phyloP scores from a whole-genome alignment of 2,797 vertebrate species.

The Sebastes trivittatus region DNA sequence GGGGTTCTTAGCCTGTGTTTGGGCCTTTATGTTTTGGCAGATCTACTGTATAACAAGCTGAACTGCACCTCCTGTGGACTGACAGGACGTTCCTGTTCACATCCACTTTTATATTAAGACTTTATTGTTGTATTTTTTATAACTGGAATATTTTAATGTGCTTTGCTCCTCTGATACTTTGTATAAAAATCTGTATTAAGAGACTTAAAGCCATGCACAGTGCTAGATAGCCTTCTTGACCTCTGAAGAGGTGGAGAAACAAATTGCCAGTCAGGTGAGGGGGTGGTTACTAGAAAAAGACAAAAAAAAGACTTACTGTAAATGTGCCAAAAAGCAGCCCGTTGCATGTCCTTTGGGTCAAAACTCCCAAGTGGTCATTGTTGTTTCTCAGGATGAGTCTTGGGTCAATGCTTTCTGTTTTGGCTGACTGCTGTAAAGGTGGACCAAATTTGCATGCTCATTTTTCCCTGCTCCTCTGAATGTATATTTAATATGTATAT shows the following conservation, averaged over 20 bases:
- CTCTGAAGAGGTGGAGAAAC: not conserved
- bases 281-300: constrained; percentile 10
- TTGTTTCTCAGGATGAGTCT: constrained; percentile 72
- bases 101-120: constrained; percentile 64
- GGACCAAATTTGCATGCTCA: constrained; percentile 74
- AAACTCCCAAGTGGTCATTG: constrained; percentile 46
- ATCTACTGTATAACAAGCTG: constrained; percentile 77
- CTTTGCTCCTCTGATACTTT: constrained; percentile 65
- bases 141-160: constrained; percentile 73
- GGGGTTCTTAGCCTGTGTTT: constrained; percentile 50
- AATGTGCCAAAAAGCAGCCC: constrained; percentile 78
- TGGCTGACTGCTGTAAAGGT: constrained; percentile 69
- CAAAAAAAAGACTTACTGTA: constrained; percentile 1
- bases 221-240: constrained; percentile 30
- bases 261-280: not conserved
- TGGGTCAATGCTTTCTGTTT: constrained; percentile 59
- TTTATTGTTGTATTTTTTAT: constrained; percentile 66
- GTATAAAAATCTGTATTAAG: constrained; percentile 57
- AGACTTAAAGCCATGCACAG: constrained; percentile 72
- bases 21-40: constrained; percentile 65
- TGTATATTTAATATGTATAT: constrained; percentile 77
- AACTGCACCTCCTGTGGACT: constrained; percentile 67
- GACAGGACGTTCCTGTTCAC: constrained; percentile 42
- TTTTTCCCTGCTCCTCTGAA: constrained; percentile 59
- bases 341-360: constrained; percentile 52